Percentiles rank a stretch among this genome's conserved stretches.
phyloP scores from a whole-genome alignment of 2,888 invertebrate genomes.

The Aporophyla lueneburgensis region DNA sequence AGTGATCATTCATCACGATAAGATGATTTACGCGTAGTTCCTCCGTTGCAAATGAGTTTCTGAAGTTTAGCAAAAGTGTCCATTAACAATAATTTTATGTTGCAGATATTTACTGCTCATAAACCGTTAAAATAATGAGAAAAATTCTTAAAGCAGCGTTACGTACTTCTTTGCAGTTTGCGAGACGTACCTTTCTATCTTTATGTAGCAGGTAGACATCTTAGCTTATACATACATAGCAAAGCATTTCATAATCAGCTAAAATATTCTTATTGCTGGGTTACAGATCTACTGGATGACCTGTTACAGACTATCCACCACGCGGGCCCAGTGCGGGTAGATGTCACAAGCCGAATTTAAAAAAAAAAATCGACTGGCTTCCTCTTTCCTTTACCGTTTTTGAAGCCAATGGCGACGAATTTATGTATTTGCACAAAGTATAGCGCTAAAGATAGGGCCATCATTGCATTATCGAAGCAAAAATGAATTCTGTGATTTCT shows the following conservation, averaged over 20 bases:
- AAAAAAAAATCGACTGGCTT: too few relatives aligned
- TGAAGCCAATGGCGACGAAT: too few relatives aligned
- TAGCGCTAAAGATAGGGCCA: too few relatives aligned
- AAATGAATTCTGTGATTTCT: not conserved
- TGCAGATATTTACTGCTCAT: conserved; percentile 8
- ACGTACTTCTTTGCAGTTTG: not conserved
- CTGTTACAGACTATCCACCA: too few relatives aligned
- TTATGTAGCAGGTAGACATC: too few relatives aligned
- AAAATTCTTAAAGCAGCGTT: not conserved
- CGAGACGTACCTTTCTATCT: not conserved
- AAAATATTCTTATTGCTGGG: too few relatives aligned
- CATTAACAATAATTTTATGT: conserved; percentile 2
- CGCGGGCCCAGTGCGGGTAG: too few relatives aligned
- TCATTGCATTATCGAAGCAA: not conserved
- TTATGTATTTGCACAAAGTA: too few relatives aligned
- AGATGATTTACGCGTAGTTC: conserved; percentile 15
- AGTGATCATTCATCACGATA: conserved; percentile 22
- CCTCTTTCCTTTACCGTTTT: too few relatives aligned
- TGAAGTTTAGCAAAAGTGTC: conserved; percentile 10
- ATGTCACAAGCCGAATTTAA: too few relatives aligned
- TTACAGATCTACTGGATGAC: too few relatives aligned
- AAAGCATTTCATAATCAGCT: too few relatives aligned
- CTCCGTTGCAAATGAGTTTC: conserved; percentile 20
- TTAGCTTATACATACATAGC: not conserved
- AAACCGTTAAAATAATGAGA: not conserved